Evolutionary conservation across 64 coral and sea anemone genomes (phyloP).

Genomic region (Montipora efflorescens): DNA sequence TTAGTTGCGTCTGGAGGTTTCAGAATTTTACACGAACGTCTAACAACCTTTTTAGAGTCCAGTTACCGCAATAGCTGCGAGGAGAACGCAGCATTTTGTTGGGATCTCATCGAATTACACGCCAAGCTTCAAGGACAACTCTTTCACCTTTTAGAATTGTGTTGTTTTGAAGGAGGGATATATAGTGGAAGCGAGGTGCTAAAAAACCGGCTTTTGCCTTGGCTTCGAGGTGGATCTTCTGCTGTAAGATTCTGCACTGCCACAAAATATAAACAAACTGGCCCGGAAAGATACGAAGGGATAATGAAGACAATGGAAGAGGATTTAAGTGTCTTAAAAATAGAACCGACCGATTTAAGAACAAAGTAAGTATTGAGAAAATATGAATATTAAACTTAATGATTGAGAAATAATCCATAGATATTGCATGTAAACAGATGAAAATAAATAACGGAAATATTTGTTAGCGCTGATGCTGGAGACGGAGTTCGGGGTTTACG

Average conservation of each 20-base stretch:
- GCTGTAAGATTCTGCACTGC: constrained; percentile 2
- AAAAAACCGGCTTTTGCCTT: constrained; percentile 75
- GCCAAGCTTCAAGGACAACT: constrained; percentile 74
- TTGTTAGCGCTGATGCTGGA: too few relatives aligned
- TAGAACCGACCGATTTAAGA: constrained; percentile 64
- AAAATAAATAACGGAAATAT: too few relatives aligned
- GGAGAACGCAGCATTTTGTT: constrained; percentile 81
- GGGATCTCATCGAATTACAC: constrained; percentile 74
- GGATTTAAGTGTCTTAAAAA: constrained; percentile 68
- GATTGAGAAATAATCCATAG: too few relatives aligned
- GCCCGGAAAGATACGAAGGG: constrained; percentile 67
- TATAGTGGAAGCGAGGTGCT: constrained; percentile 80
- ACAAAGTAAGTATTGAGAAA: constrained; percentile 65
- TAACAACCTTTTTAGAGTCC: constrained; percentile 76
- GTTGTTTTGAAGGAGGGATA: constrained; percentile 69
- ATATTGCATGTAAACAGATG: too few relatives aligned
- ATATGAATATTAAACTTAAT: background rate
- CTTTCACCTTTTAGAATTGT: constrained; percentile 83
- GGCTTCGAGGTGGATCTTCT: constrained; percentile 39
- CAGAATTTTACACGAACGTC: constrained; percentile 62
- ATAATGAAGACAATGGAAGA: constrained; percentile 63
- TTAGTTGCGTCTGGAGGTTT: constrained; percentile 68
- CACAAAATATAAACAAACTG: constrained; percentile 27
- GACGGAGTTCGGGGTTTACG: too few relatives aligned
- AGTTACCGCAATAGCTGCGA: constrained; percentile 88